phyloP scores from a whole-genome alignment of 2,797 vertebrate genomes.

The Acanthurus leucopareius region DNA sequence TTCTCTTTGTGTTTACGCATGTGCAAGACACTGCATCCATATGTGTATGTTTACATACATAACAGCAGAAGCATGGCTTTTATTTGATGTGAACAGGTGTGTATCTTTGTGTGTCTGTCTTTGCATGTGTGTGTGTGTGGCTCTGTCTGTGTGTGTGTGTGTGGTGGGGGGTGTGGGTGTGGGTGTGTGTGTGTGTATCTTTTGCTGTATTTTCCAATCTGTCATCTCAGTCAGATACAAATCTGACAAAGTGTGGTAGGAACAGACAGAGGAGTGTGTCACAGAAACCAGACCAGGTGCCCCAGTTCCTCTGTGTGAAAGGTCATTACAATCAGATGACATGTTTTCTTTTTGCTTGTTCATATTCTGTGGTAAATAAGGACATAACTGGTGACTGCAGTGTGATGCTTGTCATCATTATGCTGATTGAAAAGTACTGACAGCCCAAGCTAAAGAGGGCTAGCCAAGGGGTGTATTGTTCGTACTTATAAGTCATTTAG shows the following conservation, averaged over 20 bases:
- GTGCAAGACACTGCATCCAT: slow-evolving; percentile 51
- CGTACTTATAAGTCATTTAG: not conserved
- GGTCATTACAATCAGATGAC: slow-evolving; percentile 32
- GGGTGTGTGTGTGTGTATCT: slow-evolving; percentile 14
- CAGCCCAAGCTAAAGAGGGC: not conserved
- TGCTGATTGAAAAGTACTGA: slow-evolving; percentile 6
- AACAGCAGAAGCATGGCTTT: slow-evolving; percentile 68
- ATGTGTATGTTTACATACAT: slow-evolving; percentile 66
- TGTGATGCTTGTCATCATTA: not conserved
- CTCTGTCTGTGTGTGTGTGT: slow-evolving; percentile 14
- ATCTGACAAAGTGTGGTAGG: slow-evolving; percentile 27
- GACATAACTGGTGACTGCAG: not conserved
- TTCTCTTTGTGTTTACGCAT: slow-evolving; percentile 54
- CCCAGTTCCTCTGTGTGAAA: slow-evolving; percentile 43
- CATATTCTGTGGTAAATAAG: slow-evolving; percentile 6
- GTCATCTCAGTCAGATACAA: slow-evolving; percentile 22
- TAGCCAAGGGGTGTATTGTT: not conserved
- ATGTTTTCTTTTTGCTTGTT: slow-evolving; percentile 5
- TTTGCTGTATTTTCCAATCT: slow-evolving; percentile 31
- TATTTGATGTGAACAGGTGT: slow-evolving; percentile 67
- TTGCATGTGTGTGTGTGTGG: slow-evolving; percentile 15
- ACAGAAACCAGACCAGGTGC: slow-evolving; percentile 31
- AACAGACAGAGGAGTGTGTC: slow-evolving; percentile 34
- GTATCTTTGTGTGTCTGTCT: slow-evolving; percentile 24
- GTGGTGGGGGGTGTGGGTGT: not conserved